Percentiles rank a stretch among this genome's conserved stretches.
phyloP scores from a whole-genome alignment of 2,113 vertebrate genomes.

The Amphiprion ocellaris region DNA sequence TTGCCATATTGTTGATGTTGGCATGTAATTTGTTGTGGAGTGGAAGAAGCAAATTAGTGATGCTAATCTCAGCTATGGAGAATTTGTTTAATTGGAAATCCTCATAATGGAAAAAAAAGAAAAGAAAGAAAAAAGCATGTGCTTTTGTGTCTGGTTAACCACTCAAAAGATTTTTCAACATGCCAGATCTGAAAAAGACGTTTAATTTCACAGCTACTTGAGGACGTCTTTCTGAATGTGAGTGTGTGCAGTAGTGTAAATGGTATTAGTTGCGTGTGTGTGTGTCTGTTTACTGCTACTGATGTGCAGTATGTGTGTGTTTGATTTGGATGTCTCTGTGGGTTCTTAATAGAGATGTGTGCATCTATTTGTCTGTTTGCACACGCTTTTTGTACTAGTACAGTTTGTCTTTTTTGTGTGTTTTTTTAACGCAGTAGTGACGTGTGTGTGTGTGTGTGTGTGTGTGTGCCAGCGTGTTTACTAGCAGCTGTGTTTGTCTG shows the following conservation, averaged over 20 bases:
- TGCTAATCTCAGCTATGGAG: slow-evolving; percentile 72
- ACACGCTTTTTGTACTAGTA: slow-evolving; percentile 6
- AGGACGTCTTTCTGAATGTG: slow-evolving; percentile 60
- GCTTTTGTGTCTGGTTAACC: slow-evolving; percentile 71
- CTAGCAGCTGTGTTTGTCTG: slow-evolving; percentile 80
- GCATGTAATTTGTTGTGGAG: slow-evolving; percentile 64
- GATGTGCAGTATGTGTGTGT: background rate
- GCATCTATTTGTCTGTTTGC: slow-evolving; percentile 26
- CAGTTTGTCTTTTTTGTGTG: slow-evolving; percentile 43
- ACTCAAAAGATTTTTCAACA: slow-evolving; percentile 62
- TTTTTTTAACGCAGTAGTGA: slow-evolving; percentile 41
- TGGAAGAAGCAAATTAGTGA: slow-evolving; percentile 69
- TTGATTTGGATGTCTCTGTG: slow-evolving; percentile 3
- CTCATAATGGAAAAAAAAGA: slow-evolving; percentile 31
- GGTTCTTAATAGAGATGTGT: slow-evolving; percentile 18
- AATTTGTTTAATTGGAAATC: slow-evolving; percentile 80
- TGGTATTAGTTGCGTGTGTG: slow-evolving; percentile 19
- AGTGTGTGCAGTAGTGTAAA: slow-evolving; percentile 46
- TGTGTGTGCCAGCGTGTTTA: slow-evolving; percentile 41
- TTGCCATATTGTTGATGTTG: slow-evolving; percentile 50
- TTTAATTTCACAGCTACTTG: slow-evolving; percentile 82
- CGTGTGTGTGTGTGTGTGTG: slow-evolving; percentile 9
- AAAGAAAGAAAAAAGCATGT: slow-evolving; percentile 31
- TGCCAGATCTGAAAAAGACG: slow-evolving; percentile 67
- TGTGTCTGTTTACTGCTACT: slow-evolving; percentile 3